Evolutionary conservation across 2,888 invertebrate genomes (phyloP).

Genomic region (Philonicus albiceps): DNA sequence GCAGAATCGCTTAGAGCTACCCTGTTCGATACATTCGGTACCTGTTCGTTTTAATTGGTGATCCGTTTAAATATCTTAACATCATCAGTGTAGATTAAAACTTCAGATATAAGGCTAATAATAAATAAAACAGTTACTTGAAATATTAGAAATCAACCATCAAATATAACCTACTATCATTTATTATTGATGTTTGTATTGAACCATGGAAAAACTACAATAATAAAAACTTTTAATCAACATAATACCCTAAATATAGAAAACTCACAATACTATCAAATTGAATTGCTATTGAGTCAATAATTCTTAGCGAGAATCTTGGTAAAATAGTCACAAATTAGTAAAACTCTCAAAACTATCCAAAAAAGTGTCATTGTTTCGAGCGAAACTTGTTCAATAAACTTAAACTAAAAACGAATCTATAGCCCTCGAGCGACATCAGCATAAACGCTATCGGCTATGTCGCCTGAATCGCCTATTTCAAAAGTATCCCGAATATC

Average conservation of each 20-base stretch:
- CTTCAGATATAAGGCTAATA: no score
- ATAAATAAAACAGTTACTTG: no score
- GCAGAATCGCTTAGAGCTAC: no score
- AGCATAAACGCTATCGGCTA: neutral
- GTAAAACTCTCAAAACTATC: neutral
- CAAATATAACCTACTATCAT: neutral
- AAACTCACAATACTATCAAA: neutral
- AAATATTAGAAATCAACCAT: neutral
- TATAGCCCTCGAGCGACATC: neutral
- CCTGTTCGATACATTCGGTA: no score
- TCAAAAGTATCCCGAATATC: neutral
- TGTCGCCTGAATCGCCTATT: neutral
- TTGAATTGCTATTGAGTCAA: neutral
- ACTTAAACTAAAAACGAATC: conserved; percentile 7
- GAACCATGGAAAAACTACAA: neutral
- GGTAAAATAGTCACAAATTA: neutral
- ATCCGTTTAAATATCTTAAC: no score
- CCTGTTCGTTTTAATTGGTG: no score
- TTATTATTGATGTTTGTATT: neutral
- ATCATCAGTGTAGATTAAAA: no score
- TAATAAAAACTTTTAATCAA: neutral
- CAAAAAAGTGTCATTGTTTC: neutral
- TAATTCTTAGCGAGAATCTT: neutral
- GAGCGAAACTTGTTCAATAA: conserved; percentile 19
- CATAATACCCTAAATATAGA: neutral